Percentiles rank a stretch among this genome's conserved stretches.
phyloP scores from a whole-genome alignment of 2,113 vertebrate genomes.

The Platichthys stellatus region DNA sequence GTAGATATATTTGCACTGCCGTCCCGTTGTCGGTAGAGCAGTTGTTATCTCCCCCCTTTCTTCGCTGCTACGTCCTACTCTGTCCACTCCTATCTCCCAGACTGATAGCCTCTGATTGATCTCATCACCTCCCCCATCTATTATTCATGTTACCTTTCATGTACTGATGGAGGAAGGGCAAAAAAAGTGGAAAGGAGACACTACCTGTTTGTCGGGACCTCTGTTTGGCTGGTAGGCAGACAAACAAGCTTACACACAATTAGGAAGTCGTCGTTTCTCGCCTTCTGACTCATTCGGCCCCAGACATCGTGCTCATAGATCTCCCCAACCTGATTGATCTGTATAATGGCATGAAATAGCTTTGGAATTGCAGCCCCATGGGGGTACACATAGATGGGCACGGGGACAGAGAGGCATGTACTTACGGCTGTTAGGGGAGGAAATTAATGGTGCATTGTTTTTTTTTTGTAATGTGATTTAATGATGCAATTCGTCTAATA shows the following conservation, averaged over 20 bases:
- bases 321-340: slow-evolving; percentile 88
- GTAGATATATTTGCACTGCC: slow-evolving; percentile 30
- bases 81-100: slow-evolving; percentile 72
- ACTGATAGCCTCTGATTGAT: slow-evolving; percentile 79
- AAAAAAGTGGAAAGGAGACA: slow-evolving; percentile 56
- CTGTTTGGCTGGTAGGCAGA: slow-evolving; percentile 34
- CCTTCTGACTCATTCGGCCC: slow-evolving; percentile 84
- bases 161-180: slow-evolving; percentile 61
- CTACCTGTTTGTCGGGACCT: slow-evolving; percentile 61
- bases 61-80: slow-evolving; percentile 53
- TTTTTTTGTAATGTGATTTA: slow-evolving; percentile 99
- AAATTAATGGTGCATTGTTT: slow-evolving; percentile 99
- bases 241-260: slow-evolving; percentile 82
- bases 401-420: slow-evolving; percentile 91
- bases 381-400: slow-evolving; percentile 92
- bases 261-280: slow-evolving; percentile 89
- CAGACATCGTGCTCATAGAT: slow-evolving; percentile 86
- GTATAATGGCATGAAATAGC: slow-evolving; percentile 93
- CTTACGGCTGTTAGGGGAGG: slow-evolving; percentile 96
- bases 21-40: slow-evolving; percentile 24
- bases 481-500: slow-evolving; percentile 99
- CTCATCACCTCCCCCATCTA: slow-evolving; percentile 71
- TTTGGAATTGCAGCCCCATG: slow-evolving; percentile 87
- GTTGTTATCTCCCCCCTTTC: slow-evolving; percentile 53
- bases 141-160: slow-evolving; percentile 72